Conservation (phyloP, 2,113 vertebrate genomes). For the Mormyrus lacerda region DNA sequence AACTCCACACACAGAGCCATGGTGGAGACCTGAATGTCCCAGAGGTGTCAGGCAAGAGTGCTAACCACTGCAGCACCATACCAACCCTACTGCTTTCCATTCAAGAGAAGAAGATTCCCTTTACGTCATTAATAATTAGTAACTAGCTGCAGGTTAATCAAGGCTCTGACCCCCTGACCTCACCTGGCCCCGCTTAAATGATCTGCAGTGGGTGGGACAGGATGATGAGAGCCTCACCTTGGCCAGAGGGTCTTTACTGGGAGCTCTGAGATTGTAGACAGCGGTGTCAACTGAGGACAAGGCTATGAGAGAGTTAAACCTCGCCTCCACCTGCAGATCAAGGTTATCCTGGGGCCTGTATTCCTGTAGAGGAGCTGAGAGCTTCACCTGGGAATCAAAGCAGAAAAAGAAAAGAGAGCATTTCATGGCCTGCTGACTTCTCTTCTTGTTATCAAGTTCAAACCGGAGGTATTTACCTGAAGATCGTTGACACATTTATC, state of each 20-base stretch:
- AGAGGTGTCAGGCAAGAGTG: not conserved
- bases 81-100: not conserved
- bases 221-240: slow-evolving; percentile 28
- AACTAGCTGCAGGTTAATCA: not conserved
- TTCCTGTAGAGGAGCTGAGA: slow-evolving; percentile 27
- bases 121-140: not conserved
- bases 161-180: not conserved
- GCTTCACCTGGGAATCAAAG: slow-evolving; percentile 52
- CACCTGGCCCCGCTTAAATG: not conserved
- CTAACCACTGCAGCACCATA: not conserved
- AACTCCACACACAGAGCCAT: not conserved
- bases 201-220: not conserved
- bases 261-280: slow-evolving; percentile 60
- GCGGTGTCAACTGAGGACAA: slow-evolving; percentile 71
- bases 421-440: not conserved
- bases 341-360: slow-evolving; percentile 64
- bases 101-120: not conserved
- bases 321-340: slow-evolving; percentile 52
- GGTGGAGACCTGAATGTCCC: not conserved
- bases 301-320: slow-evolving; percentile 65
- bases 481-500: slow-evolving; percentile 74
- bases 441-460: not conserved
- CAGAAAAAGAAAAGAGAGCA: not conserved
- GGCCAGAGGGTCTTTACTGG: slow-evolving; percentile 51
- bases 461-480: slow-evolving; percentile 50